Percentiles rank a stretch among this genome's conserved stretches.
Conservation (phyloP, 30 jellyfish, hydroid and myxozoan species). For the Hydractinia symbiolongicarpus region DNA sequence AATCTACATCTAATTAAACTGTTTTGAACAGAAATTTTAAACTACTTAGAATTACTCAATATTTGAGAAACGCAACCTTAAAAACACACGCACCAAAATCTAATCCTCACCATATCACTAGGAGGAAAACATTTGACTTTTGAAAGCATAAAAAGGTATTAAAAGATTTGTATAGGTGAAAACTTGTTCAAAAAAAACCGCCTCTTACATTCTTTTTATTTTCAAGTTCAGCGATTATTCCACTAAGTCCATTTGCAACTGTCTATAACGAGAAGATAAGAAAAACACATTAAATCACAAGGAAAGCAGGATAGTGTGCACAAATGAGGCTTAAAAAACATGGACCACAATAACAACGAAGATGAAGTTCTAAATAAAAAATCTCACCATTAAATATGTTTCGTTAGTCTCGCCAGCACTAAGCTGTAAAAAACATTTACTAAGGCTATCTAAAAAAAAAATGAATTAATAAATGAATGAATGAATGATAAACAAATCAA, state of each 20-base stretch:
- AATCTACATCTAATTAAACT: too few relatives aligned
- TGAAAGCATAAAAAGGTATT: not conserved
- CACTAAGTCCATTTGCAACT: constrained; percentile 17
- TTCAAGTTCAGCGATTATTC: constrained; percentile 29
- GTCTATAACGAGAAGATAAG: constrained; percentile 9
- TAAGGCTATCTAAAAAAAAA: constrained; percentile 41
- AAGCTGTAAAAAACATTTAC: constrained; percentile 47
- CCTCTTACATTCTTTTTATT: constrained; percentile 23
- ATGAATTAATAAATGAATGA: not conserved
- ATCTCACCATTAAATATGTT: constrained; percentile 69
- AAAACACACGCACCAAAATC: too few relatives aligned
- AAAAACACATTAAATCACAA: not conserved
- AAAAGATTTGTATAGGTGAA: not conserved
- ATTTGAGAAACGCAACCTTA: too few relatives aligned
- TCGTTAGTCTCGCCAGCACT: constrained; percentile 68
- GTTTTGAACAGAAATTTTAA: too few relatives aligned
- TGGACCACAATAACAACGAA: not conserved
- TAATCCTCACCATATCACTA: too few relatives aligned
- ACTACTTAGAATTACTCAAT: too few relatives aligned
- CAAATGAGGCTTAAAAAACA: not conserved
- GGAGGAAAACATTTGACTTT: too few relatives aligned
- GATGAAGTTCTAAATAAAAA: not conserved
- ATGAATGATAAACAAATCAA: not conserved
- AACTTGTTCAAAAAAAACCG: not conserved
- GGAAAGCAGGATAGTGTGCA: not conserved